Conservation (phyloP, 1,140 invertebrate genomes). For the Drosophila arizonae region DNA sequence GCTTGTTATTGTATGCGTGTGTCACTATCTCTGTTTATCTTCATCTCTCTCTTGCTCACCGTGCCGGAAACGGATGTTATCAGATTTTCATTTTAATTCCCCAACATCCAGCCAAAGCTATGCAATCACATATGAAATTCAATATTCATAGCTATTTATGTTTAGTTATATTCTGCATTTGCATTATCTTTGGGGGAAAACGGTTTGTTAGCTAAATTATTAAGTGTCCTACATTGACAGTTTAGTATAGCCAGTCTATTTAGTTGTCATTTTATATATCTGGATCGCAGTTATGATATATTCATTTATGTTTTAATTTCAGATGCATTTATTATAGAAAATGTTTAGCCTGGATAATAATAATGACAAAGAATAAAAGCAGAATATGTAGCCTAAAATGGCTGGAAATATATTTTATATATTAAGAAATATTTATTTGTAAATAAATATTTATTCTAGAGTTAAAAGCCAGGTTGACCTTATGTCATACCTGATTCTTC, state of each 20-base stretch:
- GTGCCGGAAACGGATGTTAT: constrained; percentile 47
- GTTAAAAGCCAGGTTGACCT: too few relatives aligned
- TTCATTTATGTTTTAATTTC: too few relatives aligned
- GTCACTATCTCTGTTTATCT: background rate
- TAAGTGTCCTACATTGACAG: background rate
- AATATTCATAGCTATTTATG: constrained; percentile 10
- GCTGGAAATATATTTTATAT: too few relatives aligned
- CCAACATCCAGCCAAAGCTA: constrained; percentile 20
- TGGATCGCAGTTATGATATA: background rate
- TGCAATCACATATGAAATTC: constrained; percentile 35
- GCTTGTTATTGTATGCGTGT: constrained; percentile 13
- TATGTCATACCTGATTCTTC: too few relatives aligned
- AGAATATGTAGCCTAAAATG: too few relatives aligned
- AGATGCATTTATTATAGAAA: too few relatives aligned
- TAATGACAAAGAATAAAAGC: too few relatives aligned
- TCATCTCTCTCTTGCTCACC: background rate
- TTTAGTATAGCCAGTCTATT: background rate
- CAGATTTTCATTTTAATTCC: constrained; percentile 37
- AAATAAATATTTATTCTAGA: too few relatives aligned
- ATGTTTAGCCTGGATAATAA: too few relatives aligned
- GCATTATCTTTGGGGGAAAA: constrained; percentile 3
- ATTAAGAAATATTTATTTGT: too few relatives aligned
- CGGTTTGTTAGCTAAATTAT: constrained; percentile 4
- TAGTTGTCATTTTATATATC: background rate
- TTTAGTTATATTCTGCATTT: too few relatives aligned